These are phyloP conservation scores for Ciconia maguari DNA, from an alignment of 2,113 vertebrate genomes.

Conservation along the genomic window DNA sequence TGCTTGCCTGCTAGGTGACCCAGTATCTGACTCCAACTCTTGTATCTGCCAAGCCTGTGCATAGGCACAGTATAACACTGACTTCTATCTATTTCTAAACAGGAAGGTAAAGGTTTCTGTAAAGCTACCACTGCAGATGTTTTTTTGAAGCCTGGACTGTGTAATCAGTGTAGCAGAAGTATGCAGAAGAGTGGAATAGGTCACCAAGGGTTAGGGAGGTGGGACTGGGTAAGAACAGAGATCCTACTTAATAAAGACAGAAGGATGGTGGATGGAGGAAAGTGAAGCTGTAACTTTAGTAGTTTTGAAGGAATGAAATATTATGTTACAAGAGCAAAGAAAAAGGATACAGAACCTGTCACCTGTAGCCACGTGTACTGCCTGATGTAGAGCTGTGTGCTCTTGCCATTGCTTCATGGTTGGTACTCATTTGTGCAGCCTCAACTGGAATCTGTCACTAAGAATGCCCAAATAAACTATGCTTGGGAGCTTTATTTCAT, in stretches of 20 bases:
- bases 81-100: background rate
- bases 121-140: background rate
- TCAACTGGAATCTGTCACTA: background rate
- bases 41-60: background rate
- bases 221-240: background rate
- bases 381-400: background rate
- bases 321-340: background rate
- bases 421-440: background rate
- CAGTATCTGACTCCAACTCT: background rate
- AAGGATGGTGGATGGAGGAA: background rate
- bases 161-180: background rate
- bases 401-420: background rate
- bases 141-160: background rate
- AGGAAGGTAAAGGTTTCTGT: background rate
- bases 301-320: background rate
- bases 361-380: background rate
- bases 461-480: background rate
- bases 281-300: background rate
- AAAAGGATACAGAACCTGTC: background rate
- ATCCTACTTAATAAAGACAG: background rate
- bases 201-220: background rate
- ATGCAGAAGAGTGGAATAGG: background rate
- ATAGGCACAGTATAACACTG: background rate
- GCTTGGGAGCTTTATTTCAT: background rate
- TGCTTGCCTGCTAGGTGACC: background rate